A percentile compares a stretch with the other conserved stretches of the same genome.
Conservation (phyloP, 2,113 vertebrate species). For the Oxygymnocypris stewartii region DNA sequence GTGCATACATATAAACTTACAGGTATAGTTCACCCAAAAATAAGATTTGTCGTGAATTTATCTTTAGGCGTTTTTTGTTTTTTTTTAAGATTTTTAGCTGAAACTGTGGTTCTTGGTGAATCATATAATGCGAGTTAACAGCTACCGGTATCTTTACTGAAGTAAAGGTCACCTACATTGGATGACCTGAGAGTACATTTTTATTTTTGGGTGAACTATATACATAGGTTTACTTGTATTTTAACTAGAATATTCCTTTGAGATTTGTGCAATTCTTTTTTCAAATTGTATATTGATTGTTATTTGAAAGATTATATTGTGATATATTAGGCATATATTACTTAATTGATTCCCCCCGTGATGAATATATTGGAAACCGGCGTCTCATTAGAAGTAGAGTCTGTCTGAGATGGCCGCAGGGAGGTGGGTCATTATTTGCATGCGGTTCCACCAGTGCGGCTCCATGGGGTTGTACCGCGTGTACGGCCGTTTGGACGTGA, state of each 20-base stretch:
- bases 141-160: too few species aligned
- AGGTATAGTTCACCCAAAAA: background rate
- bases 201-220: too few species aligned
- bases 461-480: constrained; percentile 82
- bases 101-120: too few species aligned
- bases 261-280: background rate
- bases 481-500: constrained; percentile 75
- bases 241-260: background rate
- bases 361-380: background rate
- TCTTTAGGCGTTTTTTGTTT: too few species aligned
- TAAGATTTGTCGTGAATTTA: background rate
- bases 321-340: background rate
- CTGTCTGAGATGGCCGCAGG: constrained; percentile 79
- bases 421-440: constrained; percentile 81
- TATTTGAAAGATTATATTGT: background rate
- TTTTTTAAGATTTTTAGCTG: too few species aligned
- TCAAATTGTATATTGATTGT: background rate
- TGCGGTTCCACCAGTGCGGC: constrained; percentile 81
- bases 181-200: too few species aligned
- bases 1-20: background rate
- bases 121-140: background rate
- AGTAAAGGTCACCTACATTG: too few species aligned
- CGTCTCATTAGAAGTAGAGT: constrained; percentile 73
- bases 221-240: background rate
- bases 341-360: background rate